A percentile compares a stretch with the other conserved stretches of the same genome.
Conservation (phyloP, 2,113 vertebrate genomes). For the Sinocyclocheilus anshuiensis region DNA sequence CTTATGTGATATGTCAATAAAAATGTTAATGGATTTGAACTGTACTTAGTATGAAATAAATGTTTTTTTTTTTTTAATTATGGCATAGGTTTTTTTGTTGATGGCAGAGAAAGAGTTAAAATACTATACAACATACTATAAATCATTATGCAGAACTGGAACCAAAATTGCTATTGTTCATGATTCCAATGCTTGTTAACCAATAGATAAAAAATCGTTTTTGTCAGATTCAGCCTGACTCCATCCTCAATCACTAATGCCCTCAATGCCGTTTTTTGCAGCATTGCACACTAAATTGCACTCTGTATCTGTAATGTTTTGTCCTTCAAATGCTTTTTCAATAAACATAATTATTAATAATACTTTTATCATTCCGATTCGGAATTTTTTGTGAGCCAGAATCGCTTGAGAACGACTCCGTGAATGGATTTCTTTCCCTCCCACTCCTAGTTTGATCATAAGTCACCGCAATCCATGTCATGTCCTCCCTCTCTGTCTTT, state of each 20-base stretch:
- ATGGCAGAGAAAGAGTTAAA: too few species aligned
- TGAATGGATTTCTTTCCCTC: neutral
- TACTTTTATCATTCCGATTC: neutral
- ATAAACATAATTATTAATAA: neutral
- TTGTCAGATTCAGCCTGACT: neutral
- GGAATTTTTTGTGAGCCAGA: neutral
- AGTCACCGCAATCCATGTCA: constrained; percentile 7
- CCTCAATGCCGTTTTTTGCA: neutral
- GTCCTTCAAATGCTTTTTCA: neutral
- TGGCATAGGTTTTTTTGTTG: too few species aligned
- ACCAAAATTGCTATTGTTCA: neutral
- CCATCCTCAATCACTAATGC: neutral
- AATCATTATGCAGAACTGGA: neutral
- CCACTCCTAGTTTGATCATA: neutral
- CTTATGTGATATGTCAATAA: too few species aligned
- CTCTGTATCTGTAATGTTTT: neutral
- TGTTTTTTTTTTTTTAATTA: too few species aligned
- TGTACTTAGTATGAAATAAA: too few species aligned
- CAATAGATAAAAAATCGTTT: neutral
- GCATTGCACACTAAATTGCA: neutral
- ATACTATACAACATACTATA: neutral
- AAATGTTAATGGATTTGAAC: too few species aligned
- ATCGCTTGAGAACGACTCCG: neutral
- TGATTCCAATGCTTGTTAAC: neutral
- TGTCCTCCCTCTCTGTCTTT: neutral